phyloP scores from a whole-genome alignment of 2,797 vertebrate genomes.

The Poeciliopsis presidionis region DNA sequence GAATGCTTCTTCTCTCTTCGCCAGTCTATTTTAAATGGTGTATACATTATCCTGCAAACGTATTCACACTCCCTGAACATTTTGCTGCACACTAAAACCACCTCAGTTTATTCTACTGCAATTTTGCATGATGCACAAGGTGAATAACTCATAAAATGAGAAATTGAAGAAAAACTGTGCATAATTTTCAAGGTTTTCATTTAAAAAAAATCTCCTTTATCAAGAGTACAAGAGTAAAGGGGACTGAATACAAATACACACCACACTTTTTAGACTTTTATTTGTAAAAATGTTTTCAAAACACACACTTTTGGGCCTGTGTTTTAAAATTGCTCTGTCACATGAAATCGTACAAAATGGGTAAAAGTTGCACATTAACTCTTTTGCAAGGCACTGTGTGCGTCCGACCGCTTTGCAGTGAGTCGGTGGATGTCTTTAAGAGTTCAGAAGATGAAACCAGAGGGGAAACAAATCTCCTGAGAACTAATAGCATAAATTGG shows the following conservation, averaged over 20 bases:
- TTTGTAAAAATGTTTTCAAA: background rate
- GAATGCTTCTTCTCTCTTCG: background rate
- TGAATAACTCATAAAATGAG: background rate
- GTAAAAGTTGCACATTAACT: background rate
- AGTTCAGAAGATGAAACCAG: background rate
- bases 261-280: background rate
- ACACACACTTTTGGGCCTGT: too few relatives aligned
- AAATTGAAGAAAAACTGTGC: background rate
- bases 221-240: background rate
- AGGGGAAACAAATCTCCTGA: background rate
- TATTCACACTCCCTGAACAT: background rate
- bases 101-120: background rate
- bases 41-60: background rate
- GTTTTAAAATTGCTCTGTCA: background rate
- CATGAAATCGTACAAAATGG: background rate
- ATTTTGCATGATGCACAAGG: background rate
- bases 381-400: conserved; percentile 8
- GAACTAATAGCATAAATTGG: conserved; percentile 27
- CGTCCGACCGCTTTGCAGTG: conserved; percentile 34
- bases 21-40: background rate
- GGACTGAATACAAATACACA: background rate
- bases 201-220: background rate
- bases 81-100: background rate
- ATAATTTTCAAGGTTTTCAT: background rate
- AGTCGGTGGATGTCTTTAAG: conserved; percentile 42